Conservation (phyloP, 1,140 invertebrate species). For the Diorhabda carinulata region DNA sequence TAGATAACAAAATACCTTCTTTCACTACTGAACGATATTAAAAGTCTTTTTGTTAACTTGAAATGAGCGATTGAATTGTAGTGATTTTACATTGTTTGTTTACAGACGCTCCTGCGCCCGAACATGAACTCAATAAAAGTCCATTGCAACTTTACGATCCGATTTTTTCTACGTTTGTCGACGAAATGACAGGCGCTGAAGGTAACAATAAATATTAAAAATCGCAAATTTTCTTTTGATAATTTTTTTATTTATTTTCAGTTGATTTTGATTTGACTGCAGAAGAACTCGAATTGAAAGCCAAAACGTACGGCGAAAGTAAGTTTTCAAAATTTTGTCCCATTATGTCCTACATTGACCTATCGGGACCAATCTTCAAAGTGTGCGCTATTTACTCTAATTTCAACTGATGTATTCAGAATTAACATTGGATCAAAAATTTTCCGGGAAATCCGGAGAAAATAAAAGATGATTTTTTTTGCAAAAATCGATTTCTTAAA, state of each 20-base stretch:
- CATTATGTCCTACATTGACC: too few relatives aligned
- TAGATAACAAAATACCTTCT: too few relatives aligned
- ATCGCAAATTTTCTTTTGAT: constrained; percentile 5
- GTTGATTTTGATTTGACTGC: constrained; percentile 34
- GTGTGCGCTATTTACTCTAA: too few relatives aligned
- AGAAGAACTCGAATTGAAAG: constrained; percentile 28
- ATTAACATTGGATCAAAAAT: too few relatives aligned
- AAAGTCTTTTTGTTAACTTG: too few relatives aligned
- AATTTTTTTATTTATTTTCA: constrained; percentile 23
- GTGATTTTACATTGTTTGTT: background rate
- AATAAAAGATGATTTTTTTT: too few relatives aligned
- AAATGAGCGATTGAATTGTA: too few relatives aligned
- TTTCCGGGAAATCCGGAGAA: too few relatives aligned
- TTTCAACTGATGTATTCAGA: too few relatives aligned
- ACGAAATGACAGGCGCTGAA: constrained; percentile 41
- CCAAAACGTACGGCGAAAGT: constrained; percentile 33
- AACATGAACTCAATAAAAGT: constrained; percentile 22
- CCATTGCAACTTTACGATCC: constrained; percentile 33
- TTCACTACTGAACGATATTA: too few relatives aligned
- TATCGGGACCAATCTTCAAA: too few relatives aligned
- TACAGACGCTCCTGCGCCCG: background rate
- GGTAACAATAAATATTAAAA: constrained; percentile 23
- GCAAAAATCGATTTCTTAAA: too few relatives aligned
- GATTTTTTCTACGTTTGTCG: constrained; percentile 37
- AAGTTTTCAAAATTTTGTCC: constrained; percentile 11